Conservation (phyloP, 2,113 vertebrate genomes). For the Bujurquina vittata region DNA sequence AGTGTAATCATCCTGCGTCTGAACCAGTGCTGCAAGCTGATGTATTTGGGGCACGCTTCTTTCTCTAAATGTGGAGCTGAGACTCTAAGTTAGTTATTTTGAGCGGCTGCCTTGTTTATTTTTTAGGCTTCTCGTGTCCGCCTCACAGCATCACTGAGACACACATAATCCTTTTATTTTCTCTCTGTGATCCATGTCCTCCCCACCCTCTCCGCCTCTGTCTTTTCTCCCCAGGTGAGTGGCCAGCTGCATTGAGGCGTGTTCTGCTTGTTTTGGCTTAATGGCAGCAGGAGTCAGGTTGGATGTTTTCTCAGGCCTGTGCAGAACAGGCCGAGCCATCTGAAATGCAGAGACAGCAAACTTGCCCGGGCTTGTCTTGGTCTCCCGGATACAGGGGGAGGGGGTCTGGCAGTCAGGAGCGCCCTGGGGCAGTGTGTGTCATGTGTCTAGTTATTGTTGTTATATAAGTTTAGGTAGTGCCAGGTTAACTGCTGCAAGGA, state of each 20-base stretch:
- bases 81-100: neutral
- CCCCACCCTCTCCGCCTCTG: neutral
- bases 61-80: neutral
- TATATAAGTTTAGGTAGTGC: conserved; percentile 1
- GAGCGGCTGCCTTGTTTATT: neutral
- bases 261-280: conserved; percentile 47
- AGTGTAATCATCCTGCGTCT: no score
- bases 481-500: neutral
- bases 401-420: conserved; percentile 16
- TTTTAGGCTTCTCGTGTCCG: neutral
- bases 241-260: conserved; percentile 47
- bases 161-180: conserved; percentile 17
- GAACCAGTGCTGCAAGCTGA: neutral
- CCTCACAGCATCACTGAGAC: neutral
- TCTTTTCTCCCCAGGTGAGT: conserved; percentile 40
- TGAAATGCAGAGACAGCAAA: conserved; percentile 13
- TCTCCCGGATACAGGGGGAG: neutral
- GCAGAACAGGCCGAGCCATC: neutral
- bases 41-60: neutral
- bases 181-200: neutral
- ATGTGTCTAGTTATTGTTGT: conserved; percentile 26
- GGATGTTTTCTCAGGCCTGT: conserved; percentile 46
- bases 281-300: conserved; percentile 1
- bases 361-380: conserved; percentile 62
- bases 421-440: conserved; percentile 18